These are phyloP conservation scores for Sphenodon punctatus DNA, from an alignment of 2,797 vertebrate genomes.

Conservation along the genomic window DNA sequence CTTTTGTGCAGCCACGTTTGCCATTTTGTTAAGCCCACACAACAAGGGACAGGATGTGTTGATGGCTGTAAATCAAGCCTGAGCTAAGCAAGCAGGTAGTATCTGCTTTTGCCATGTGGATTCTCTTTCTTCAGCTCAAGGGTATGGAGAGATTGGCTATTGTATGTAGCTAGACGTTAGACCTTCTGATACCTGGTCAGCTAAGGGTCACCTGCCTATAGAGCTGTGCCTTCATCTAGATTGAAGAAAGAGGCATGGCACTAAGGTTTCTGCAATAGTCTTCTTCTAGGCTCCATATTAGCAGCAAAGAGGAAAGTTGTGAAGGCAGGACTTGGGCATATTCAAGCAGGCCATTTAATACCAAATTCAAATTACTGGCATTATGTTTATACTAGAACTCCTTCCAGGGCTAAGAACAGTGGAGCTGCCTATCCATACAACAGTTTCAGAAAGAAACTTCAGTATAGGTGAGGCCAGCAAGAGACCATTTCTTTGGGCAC, in stretches of 20 bases:
- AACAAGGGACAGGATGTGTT: background rate
- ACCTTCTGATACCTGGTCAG: background rate
- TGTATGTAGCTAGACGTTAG: background rate
- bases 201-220: background rate
- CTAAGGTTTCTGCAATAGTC: background rate
- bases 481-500: background rate
- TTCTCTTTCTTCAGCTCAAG: background rate
- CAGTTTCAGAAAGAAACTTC: background rate
- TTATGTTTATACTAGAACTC: background rate
- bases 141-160: background rate
- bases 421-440: no score
- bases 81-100: background rate
- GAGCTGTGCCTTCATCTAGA: background rate
- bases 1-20: background rate
- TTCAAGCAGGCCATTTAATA: no score
- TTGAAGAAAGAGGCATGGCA: background rate
- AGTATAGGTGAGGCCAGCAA: background rate
- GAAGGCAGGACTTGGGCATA: no score
- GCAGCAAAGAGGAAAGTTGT: background rate
- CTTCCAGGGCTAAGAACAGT: background rate
- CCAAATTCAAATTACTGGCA: no score
- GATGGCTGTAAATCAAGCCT: background rate
- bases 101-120: background rate
- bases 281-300: background rate
- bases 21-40: background rate